Conservation (phyloP, 2,113 vertebrate genomes). For the Pelvicachromis taeniatus region DNA sequence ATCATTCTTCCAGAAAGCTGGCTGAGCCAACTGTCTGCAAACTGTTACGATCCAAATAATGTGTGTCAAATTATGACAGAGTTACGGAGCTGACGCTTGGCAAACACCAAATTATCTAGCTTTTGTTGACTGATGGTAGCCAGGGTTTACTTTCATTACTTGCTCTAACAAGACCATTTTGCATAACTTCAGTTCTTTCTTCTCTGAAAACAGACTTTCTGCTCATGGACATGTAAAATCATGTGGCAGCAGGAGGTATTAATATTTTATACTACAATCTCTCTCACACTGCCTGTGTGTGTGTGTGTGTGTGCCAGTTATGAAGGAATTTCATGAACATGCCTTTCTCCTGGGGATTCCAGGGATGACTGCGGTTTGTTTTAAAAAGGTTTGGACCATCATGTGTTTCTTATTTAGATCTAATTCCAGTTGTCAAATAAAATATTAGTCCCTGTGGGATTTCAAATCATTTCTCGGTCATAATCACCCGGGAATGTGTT, state of each 20-base stretch:
- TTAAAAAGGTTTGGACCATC: conserved; percentile 63
- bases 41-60: conserved; percentile 1
- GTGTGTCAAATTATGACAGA: conserved; percentile 18
- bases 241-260: conserved; percentile 60
- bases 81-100: not conserved
- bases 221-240: conserved; percentile 63
- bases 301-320: conserved; percentile 51
- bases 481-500: conserved; percentile 65
- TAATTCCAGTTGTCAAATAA: conserved; percentile 67
- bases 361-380: conserved; percentile 69
- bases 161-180: conserved; percentile 54
- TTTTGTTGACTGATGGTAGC: conserved; percentile 20
- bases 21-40: not conserved
- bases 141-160: conserved; percentile 47
- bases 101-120: conserved; percentile 7
- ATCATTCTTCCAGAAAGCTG: not conserved
- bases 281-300: conserved; percentile 17
- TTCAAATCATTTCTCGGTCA: conserved; percentile 62
- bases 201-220: conserved; percentile 32
- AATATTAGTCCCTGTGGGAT: conserved; percentile 69
- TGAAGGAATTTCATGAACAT: conserved; percentile 69
- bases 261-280: conserved; percentile 64
- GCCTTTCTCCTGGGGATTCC: conserved; percentile 71
- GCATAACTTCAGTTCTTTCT: conserved; percentile 35
- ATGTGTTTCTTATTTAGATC: conserved; percentile 75